Base-by-base conservation (phyloP, 2,113 vertebrate genomes). In the Vulpes ferrilata region DNA sequence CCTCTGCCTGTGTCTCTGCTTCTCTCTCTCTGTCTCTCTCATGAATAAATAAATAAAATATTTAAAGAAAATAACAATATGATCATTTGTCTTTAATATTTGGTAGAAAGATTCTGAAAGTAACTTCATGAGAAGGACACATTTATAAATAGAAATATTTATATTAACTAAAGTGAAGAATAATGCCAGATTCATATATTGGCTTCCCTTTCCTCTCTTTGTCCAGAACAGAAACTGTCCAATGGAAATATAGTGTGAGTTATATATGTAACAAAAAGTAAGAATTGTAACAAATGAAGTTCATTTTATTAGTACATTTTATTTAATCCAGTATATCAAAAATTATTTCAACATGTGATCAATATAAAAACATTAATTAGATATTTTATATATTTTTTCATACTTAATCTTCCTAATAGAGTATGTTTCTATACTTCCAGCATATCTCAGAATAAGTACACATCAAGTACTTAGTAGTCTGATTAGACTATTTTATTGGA, bases 61-160 rank as follows among this genome's bases (percentile, higher is more conserved):
- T 43, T 43, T 43, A 43, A 43, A 43, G 43, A 43, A 43, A 43
- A 43, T 55, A 55, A 55, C 23, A 55, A 23, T 86, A 9, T 71
- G 71, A 38, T 79, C 17, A 60, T 93, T 93, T 90, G 55, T 48
- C 84, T 96, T 85, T 76, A 85, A 59, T 59, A 1, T 86, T 96
- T 89, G 60, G 12, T 89, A 85, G 51, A 80, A 87, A 94, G 64
- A 90, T 55, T 85, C 38, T 96, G 53, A 90, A 92, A 90, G 48
- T 86, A 96, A 67, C 19, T 55, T 16, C 25, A 84, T 74, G 38
- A 90, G 51, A 88, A 90, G 92, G 93, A 48, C 38, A 48, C 30
- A 16, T 81, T 67, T 87, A 62, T 78, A 88, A 93, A 57, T 88
- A 96, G 30, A 79, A 93, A 48, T 96, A 48, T 90, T 81, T 92